A percentile compares a stretch with the other conserved stretches of the same genome.
Conservation (phyloP, 1,140 invertebrate species). For the Cydia amplana region DNA sequence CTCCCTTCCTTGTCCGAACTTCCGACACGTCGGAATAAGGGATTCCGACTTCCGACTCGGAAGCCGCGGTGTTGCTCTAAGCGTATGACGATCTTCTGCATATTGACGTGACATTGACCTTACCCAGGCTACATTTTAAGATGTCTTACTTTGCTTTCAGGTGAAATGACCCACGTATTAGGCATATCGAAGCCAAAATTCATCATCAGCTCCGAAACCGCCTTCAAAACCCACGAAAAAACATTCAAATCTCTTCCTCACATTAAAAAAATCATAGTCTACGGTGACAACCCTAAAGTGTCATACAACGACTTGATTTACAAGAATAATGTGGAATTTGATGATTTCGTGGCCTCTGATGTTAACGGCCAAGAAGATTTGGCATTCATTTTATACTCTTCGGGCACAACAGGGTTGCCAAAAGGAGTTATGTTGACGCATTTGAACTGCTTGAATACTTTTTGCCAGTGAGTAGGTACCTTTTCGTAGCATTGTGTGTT, state of each 20-base stretch:
- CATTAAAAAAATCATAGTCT: conserved; percentile 51
- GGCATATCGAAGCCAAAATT: conserved; percentile 78
- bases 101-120: too few relatives aligned
- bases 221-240: conserved; percentile 46
- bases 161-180: conserved; percentile 76
- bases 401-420: conserved; percentile 87
- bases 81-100: too few relatives aligned
- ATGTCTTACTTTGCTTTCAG: conserved; percentile 48
- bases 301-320: conserved; percentile 49
- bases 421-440: conserved; percentile 90
- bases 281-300: conserved; percentile 46
- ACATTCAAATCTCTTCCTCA: conserved; percentile 40
- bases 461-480: conserved; percentile 43
- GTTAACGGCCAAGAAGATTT: conserved; percentile 60
- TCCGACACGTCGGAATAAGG: too few relatives aligned
- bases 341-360: conserved; percentile 58
- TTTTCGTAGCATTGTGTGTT: neutral
- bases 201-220: conserved; percentile 64
- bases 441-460: conserved; percentile 77
- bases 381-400: conserved; percentile 80
- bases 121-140: neutral
- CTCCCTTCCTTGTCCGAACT: too few relatives aligned
- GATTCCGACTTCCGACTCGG: too few relatives aligned
- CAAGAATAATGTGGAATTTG: conserved; percentile 45
- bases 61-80: too few relatives aligned